Conservation (phyloP, 2,888 invertebrate genomes). For the Amaurobius ferox region DNA sequence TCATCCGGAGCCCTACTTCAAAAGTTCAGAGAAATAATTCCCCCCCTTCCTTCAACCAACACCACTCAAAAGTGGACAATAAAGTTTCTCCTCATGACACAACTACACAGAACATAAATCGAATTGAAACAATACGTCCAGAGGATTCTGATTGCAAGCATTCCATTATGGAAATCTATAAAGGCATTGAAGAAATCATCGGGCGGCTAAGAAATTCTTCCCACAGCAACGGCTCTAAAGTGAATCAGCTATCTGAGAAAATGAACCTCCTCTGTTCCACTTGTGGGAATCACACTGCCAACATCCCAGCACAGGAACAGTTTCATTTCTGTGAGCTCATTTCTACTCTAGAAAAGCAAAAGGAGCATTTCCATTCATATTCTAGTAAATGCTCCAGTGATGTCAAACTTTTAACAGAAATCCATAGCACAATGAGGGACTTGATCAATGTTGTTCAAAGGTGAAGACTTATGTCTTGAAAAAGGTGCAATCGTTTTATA, state of each 20-base stretch:
- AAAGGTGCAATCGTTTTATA: slow-evolving; percentile 68
- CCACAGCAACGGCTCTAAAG: slow-evolving; percentile 80
- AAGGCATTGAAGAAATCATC: slow-evolving; percentile 73
- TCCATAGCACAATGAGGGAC: slow-evolving; percentile 85
- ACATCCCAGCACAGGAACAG: slow-evolving; percentile 89
- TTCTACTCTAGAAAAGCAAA: slow-evolving; percentile 84
- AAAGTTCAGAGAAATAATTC: slow-evolving; percentile 22
- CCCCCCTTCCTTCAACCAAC: slow-evolving; percentile 16
- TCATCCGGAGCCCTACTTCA: slow-evolving; percentile 8
- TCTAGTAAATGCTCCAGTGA: slow-evolving; percentile 82
- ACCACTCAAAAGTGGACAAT: slow-evolving; percentile 87
- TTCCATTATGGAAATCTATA: slow-evolving; percentile 74
- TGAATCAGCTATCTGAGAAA: slow-evolving; percentile 88
- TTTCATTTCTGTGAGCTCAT: slow-evolving; percentile 90
- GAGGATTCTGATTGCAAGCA: slow-evolving; percentile 54
- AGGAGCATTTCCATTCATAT: slow-evolving; percentile 80
- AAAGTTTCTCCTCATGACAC: slow-evolving; percentile 87
- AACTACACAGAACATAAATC: slow-evolving; percentile 84
- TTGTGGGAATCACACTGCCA: slow-evolving; percentile 89
- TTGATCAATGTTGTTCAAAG: slow-evolving; percentile 86
- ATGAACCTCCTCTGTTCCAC: slow-evolving; percentile 87
- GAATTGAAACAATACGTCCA: slow-evolving; percentile 77
- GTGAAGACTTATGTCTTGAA: slow-evolving; percentile 76
- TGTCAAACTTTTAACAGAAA: slow-evolving; percentile 84
- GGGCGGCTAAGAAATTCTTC: slow-evolving; percentile 71